Base-by-base conservation (phyloP, 2,113 vertebrate species). In the Casuarius casuarius region DNA sequence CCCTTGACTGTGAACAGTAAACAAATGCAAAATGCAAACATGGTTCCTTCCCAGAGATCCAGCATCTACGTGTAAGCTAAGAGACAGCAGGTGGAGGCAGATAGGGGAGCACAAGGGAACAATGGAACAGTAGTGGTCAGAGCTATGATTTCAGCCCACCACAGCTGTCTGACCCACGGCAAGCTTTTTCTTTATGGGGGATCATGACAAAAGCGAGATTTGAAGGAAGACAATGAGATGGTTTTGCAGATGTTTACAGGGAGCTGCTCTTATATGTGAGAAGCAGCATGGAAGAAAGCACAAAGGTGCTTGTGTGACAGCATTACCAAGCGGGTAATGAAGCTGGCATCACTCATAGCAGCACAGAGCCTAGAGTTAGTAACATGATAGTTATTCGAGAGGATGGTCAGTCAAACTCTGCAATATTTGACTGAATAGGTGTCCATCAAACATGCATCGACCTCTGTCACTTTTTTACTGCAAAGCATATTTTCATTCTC, bases 231-330 rank as follows among this genome's bases (percentile, higher is more conserved):
- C 91, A 96, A 97, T 95, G 94, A 71, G 81, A 59, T 90, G 73
- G 74, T 77, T 96, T 54, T 92, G 91, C 75, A 51, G 78, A 94
- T 97, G 96, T 97, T 97, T 97, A 97, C 93, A 80, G 81, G 84
- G 92, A 95, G 67, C 84, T 79, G 71, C 49, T 90, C 87, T 88
- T 67, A 18, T 58, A 33, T 97, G 94, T 97, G 94, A 96, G 91
- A 76, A 76, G 40, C 84, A 89, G 84, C 95, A 92, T 94, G 96
- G 89, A 82, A 29, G 71, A 61, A 83, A 93, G 65, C 92, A 96
- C 95, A 97, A 94, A 94, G 58, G 81, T 96, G 81, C 96, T 92
- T 97, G 80, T 97, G 95, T 95, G 77, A 87, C 89, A 90, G 31
- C 74, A 84, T 31, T 4, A 73, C 78, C 91, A 59, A 91, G 22